These are phyloP conservation scores for Eupeodes corollae DNA, from an alignment of 1,140 invertebrate genomes.

Conservation along the genomic window DNA sequence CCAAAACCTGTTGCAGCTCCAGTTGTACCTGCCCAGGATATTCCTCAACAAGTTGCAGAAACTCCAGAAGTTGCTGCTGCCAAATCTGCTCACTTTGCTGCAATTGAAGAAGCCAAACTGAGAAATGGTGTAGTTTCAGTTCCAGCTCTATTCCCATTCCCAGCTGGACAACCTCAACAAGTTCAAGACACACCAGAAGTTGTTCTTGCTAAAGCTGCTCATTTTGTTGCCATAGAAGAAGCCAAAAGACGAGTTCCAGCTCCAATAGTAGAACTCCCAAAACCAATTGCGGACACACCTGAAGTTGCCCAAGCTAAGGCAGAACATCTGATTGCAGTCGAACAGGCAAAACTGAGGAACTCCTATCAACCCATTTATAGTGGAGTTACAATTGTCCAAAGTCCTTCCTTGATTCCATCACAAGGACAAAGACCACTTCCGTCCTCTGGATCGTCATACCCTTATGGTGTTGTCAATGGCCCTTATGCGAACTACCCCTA, in stretches of 20 bases:
- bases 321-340: constrained; percentile 27
- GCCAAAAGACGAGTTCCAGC: too few species aligned
- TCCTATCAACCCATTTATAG: too few species aligned
- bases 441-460: too few species aligned
- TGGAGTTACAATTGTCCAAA: too few species aligned
- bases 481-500: too few species aligned
- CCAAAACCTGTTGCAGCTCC: constrained; percentile 32
- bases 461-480: too few species aligned
- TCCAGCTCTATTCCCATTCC: too few species aligned
- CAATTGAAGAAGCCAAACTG: constrained; percentile 20
- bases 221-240: constrained; percentile 11
- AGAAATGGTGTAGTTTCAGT: constrained; percentile 16
- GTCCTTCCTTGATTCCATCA: too few species aligned
- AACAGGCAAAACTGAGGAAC: constrained; percentile 25
- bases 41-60: constrained; percentile 24
- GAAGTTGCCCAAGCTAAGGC: constrained; percentile 34
- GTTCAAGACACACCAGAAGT: constrained; percentile 37
- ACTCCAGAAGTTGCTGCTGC: constrained; percentile 37
- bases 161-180: constrained; percentile 12
- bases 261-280: constrained; percentile 11
- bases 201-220: constrained; percentile 26
- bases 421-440: too few species aligned
- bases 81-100: constrained; percentile 25
- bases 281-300: constrained; percentile 29
- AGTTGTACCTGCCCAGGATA: constrained; percentile 11